phyloP scores from a whole-genome alignment of 2,113 vertebrate genomes.

The Misgurnus anguillicaudatus region DNA sequence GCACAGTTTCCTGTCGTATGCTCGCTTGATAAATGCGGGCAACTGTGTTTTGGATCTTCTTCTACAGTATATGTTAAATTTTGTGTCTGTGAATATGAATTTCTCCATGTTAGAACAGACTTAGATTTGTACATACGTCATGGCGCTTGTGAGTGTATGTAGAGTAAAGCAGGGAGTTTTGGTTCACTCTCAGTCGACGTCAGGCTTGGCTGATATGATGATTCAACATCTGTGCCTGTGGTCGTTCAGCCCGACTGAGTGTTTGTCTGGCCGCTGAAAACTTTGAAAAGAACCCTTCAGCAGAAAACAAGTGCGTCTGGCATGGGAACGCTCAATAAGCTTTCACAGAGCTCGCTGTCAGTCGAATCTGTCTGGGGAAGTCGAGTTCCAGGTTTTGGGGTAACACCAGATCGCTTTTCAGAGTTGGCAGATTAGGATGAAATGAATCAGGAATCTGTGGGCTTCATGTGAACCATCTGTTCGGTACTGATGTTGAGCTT shows the following conservation, averaged over 20 bases:
- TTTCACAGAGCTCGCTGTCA: neutral
- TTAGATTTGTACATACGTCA: neutral
- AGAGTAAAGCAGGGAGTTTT: neutral
- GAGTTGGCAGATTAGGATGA: neutral
- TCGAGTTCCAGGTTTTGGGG: neutral
- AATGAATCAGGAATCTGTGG: neutral
- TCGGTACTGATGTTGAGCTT: neutral
- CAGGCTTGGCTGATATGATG: conserved; percentile 15
- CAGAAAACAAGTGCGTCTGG: neutral
- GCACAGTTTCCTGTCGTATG: no score
- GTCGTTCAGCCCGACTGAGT: conserved; percentile 33
- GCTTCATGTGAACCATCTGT: neutral
- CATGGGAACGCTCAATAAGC: conserved; percentile 1
- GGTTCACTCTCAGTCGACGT: neutral
- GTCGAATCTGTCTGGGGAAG: neutral
- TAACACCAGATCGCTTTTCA: neutral
- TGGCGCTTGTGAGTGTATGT: neutral
- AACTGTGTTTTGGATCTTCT: no score
- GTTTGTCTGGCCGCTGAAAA: conserved; percentile 46
- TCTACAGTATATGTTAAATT: no score
- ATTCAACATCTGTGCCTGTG: conserved; percentile 16
- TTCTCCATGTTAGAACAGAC: neutral
- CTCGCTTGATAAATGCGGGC: no score
- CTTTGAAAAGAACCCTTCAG: conserved; percentile 38
- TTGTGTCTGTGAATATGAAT: neutral